These are phyloP conservation scores for Vimba vimba DNA, from an alignment of 2,113 vertebrate genomes.

Conservation along the genomic window DNA sequence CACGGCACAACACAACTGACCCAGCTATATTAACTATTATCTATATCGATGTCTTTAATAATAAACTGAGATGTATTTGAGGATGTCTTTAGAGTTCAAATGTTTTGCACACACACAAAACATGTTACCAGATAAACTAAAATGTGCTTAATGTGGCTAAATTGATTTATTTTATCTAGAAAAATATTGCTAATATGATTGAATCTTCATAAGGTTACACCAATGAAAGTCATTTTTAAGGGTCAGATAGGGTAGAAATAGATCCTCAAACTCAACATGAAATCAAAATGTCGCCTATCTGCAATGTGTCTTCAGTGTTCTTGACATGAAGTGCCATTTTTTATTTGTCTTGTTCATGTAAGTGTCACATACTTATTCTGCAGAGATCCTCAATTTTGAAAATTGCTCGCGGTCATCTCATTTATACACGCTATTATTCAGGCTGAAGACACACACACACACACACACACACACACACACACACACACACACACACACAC, in stretches of 20 bases:
- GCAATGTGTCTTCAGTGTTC: neutral
- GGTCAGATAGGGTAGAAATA: neutral
- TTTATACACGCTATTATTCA: neutral
- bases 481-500: neutral
- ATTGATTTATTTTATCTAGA: neutral
- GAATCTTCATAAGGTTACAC: neutral
- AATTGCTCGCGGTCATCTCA: neutral
- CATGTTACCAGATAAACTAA: neutral
- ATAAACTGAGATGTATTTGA: neutral
- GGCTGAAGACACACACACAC: neutral
- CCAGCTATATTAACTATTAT: neutral
- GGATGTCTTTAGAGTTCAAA: neutral
- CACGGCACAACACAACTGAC: neutral
- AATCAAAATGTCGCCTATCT: neutral
- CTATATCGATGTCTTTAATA: neutral
- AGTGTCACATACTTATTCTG: neutral
- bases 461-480: neutral
- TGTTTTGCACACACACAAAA: neutral
- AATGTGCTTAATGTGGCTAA: too few relatives aligned
- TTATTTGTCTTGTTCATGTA: neutral
- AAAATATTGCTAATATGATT: neutral
- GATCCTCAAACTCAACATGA: neutral
- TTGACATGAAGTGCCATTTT: neutral
- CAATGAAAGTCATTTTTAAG: neutral
- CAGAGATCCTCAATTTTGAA: neutral